phyloP scores from a whole-genome alignment of 2,888 invertebrate genomes.

The Agrotis clavis region DNA sequence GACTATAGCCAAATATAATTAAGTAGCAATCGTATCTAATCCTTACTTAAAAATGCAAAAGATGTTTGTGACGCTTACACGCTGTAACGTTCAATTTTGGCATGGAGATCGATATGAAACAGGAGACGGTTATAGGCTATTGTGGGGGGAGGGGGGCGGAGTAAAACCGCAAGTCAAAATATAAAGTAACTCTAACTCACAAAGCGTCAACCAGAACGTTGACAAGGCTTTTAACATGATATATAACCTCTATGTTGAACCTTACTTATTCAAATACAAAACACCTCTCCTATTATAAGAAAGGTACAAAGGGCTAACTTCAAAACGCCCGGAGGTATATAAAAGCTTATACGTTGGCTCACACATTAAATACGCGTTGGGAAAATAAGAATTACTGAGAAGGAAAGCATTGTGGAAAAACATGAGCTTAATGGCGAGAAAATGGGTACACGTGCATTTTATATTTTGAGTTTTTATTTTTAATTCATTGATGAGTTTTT shows the following conservation, averaged over 20 bases:
- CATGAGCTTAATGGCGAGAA: background rate
- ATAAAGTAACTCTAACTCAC: background rate
- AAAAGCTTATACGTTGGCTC: constrained; percentile 7
- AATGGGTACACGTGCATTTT: background rate
- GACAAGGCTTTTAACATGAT: constrained; percentile 24
- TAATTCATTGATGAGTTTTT: no score
- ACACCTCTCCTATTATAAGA: constrained; percentile 18
- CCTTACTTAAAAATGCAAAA: no score
- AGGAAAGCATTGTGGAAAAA: constrained; percentile 2
- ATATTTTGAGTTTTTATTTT: no score
- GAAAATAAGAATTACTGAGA: constrained; percentile 22
- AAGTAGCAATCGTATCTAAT: no score
- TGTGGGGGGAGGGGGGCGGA: no score
- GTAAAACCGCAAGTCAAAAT: background rate
- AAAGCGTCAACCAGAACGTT: constrained; percentile 5
- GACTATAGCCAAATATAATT: no score
- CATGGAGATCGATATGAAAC: no score
- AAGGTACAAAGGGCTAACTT: constrained; percentile 28
- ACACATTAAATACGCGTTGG: constrained; percentile 2
- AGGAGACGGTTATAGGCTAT: no score
- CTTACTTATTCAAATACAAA: constrained; percentile 22
- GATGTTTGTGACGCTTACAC: no score
- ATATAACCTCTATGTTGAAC: background rate
- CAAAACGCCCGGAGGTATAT: constrained; percentile 30
- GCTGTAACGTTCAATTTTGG: no score